Percentiles rank a stretch among this genome's conserved stretches.
These are phyloP conservation scores for Petaurus breviceps DNA, from an alignment of 2,113 vertebrate genomes.

Conservation along the genomic window DNA sequence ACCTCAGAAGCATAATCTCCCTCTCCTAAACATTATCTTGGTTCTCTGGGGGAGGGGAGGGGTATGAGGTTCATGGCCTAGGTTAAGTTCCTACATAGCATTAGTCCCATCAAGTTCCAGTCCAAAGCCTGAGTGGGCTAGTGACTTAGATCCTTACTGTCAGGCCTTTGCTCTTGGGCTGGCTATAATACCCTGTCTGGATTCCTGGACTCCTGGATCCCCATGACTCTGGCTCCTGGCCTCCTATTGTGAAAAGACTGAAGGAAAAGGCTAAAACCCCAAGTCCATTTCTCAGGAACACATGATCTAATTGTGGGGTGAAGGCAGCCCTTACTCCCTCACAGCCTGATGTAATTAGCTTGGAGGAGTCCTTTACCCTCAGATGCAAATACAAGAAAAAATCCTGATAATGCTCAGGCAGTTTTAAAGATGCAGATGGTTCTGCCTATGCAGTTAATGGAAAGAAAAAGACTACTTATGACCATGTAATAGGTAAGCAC, in stretches of 20 bases:
- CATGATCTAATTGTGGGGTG: background rate
- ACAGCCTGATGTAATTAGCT: background rate
- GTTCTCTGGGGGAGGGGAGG: background rate
- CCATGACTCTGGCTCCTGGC: background rate
- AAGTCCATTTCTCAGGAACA: background rate
- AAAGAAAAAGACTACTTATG: background rate
- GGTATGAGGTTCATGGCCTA: background rate
- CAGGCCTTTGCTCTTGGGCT: background rate
- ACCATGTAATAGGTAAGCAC: background rate
- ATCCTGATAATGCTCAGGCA: background rate
- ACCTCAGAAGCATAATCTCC: background rate
- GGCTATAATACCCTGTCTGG: background rate
- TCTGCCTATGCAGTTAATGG: background rate
- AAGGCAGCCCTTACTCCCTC: background rate
- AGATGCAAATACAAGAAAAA: background rate
- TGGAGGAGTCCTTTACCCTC: background rate
- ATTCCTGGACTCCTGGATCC: background rate
- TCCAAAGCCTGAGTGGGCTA: background rate
- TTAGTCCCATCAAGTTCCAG: background rate
- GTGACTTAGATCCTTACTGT: background rate
- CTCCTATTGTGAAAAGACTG: background rate
- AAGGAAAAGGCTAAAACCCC: background rate
- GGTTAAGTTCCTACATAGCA: background rate
- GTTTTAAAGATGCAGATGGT: background rate
- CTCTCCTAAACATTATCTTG: background rate